Evolutionary conservation across 2,797 vertebrate genomes (phyloP).

Genomic region (Hipposideros larvatus): DNA sequence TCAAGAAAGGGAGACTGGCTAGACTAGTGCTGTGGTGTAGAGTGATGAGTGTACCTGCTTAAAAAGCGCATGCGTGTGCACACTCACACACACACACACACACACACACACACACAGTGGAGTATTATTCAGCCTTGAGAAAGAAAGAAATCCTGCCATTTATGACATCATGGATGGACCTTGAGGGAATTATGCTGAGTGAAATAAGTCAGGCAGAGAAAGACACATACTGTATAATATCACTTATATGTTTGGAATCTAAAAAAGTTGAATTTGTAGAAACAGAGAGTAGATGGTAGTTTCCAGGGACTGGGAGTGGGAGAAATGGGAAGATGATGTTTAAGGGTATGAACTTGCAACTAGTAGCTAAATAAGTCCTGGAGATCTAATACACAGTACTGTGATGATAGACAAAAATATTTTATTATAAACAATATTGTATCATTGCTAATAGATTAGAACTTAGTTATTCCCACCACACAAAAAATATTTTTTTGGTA

Average conservation of each 20-base stretch:
- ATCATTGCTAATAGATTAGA: neutral
- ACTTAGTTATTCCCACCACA: neutral
- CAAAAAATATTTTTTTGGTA: neutral
- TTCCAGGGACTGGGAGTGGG: too few relatives aligned
- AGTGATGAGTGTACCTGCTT: neutral
- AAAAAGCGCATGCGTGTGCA: too few relatives aligned
- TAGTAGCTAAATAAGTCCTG: neutral
- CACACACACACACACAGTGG: neutral
- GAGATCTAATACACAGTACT: neutral
- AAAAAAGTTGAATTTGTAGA: neutral
- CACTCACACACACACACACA: too few relatives aligned
- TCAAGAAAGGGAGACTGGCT: neutral
- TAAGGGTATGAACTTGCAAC: neutral
- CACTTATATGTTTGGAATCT: neutral
- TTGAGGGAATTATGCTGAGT: neutral
- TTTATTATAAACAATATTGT: neutral
- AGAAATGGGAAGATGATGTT: neutral
- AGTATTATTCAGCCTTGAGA: too few relatives aligned
- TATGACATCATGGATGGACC: neutral
- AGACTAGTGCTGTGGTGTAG: neutral
- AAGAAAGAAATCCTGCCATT: neutral
- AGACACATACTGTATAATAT: too few relatives aligned
- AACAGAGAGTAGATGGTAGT: neutral
- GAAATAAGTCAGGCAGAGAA: neutral
- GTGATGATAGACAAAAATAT: neutral